Percentiles rank a stretch among this genome's conserved stretches.
Evolutionary conservation across 2,797 vertebrate genomes (phyloP).

Genomic region (Protonibea diacanthus): DNA sequence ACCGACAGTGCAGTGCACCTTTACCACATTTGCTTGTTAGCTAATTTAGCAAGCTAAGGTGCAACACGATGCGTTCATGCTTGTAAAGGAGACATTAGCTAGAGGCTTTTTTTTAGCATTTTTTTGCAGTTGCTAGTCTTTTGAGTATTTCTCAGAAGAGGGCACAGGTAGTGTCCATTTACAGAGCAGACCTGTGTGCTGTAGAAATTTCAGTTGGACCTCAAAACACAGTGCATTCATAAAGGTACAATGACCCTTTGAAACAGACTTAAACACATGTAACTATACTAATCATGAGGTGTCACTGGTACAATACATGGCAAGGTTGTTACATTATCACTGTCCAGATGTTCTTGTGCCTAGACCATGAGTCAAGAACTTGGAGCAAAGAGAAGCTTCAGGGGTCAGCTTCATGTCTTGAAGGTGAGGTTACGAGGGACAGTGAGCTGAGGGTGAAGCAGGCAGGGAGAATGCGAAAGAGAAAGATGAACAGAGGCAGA

Average conservation of each 20-base stretch:
- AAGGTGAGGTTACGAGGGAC: constrained; percentile 27
- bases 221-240: constrained; percentile 8
- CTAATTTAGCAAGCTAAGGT: too few relatives aligned
- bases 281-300: not conserved
- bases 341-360: constrained; percentile 13
- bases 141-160: not conserved
- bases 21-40: not conserved
- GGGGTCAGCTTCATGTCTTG: constrained; percentile 19
- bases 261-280: not conserved
- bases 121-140: not conserved
- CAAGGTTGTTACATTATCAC: not conserved
- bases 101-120: not conserved
- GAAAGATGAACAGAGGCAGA: constrained; percentile 17
- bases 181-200: not conserved
- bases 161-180: not conserved
- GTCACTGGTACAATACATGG: constrained; percentile 2
- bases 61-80: not conserved
- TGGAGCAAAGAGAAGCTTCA: constrained; percentile 29
- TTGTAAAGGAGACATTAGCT: not conserved
- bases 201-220: constrained; percentile 1
- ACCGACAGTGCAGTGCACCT: not conserved
- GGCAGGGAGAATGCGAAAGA: constrained; percentile 1
- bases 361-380: not conserved
- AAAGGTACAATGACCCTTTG: not conserved
- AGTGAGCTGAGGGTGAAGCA: not conserved